Percentiles rank a stretch among this genome's conserved stretches.
These are phyloP conservation scores for Sinopyrophorus schimmeli DNA, from an alignment of 2,888 invertebrate genomes.

Conservation along the genomic window DNA sequence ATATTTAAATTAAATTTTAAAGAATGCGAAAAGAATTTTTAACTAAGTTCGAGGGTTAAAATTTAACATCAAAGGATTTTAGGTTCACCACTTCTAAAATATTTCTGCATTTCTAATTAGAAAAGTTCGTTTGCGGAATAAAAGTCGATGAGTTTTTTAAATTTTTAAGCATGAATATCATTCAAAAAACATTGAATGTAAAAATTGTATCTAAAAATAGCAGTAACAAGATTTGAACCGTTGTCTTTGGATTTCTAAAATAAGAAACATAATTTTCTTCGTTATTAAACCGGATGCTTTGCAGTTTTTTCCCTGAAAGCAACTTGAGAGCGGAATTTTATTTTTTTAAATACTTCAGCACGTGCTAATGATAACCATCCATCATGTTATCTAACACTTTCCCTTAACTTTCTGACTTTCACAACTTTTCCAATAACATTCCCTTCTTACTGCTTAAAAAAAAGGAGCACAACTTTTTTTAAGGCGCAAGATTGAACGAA, in stretches of 20 bases:
- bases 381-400: slow-evolving; percentile 17
- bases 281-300: too few relatives aligned
- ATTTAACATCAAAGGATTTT: slow-evolving; percentile 7
- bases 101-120: slow-evolving; percentile 11
- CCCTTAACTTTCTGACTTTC: slow-evolving; percentile 10
- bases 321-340: neutral
- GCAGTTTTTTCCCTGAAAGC: too few relatives aligned
- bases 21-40: too few relatives aligned
- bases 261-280: neutral
- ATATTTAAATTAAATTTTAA: too few relatives aligned
- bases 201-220: neutral
- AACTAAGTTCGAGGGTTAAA: too few relatives aligned
- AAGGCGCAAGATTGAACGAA: neutral
- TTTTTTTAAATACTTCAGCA: slow-evolving; percentile 11
- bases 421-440: slow-evolving; percentile 20
- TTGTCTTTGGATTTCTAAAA: neutral
- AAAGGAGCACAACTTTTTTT: neutral
- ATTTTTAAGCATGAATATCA: neutral
- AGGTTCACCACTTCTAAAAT: neutral
- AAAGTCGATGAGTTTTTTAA: neutral
- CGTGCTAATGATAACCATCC: slow-evolving; percentile 19
- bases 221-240: neutral
- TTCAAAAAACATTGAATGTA: neutral
- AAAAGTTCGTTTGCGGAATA: slow-evolving; percentile 6
- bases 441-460: slow-evolving; percentile 2